Base-by-base conservation (phyloP, 2,888 invertebrate species). In the Philereme transversata region DNA sequence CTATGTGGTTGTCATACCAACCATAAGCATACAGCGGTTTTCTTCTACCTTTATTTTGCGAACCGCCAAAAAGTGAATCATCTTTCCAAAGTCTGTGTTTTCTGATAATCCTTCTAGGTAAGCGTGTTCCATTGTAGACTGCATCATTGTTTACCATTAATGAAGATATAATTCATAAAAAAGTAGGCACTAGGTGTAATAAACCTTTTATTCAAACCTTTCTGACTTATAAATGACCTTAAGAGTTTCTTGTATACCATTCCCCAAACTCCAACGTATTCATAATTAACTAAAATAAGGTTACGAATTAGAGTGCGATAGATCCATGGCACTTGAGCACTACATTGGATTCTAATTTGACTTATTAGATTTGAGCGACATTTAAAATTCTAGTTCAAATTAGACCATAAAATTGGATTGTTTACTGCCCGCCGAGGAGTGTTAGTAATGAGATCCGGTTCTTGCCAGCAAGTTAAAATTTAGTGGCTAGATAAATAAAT, bases 311-410 rank as follows among this genome's bases (percentile, higher is more conserved):
- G 59, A 59, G 41, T 63, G 54, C 47, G 54, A 33, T 44, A 36
- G 69, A 74, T 73, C 33, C 52, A 65, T 64, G 71, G 60, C 65
- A 62, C 67, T 57, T 50, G 59, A 60, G 69, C 67, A 72, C 84
- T 84, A 84, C 84, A 87, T 86, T 78, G 85, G 83, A 82, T 82
- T 81, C 84, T 87, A 88, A 87, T 86, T 83, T 81, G 83, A 80
- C 83, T 83, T 84, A 87, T 88, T 87, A 84, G 85, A 84, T 87
- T 87, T 86, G 81, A 86, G 83, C 81, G 82, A 85, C 86, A 87
- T 88, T 85, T 86, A 85, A 87, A 86, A 86, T 82, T 82, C 83
- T 78, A 79, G 79, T 81, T 83, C 76, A 79, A 81, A 80, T 83
- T 82, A 75, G 77, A 79, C 76, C 71, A 77, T 75, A 70, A 82